Base-by-base conservation (phyloP, 2,797 vertebrate species). In the Myotis daubentonii region DNA sequence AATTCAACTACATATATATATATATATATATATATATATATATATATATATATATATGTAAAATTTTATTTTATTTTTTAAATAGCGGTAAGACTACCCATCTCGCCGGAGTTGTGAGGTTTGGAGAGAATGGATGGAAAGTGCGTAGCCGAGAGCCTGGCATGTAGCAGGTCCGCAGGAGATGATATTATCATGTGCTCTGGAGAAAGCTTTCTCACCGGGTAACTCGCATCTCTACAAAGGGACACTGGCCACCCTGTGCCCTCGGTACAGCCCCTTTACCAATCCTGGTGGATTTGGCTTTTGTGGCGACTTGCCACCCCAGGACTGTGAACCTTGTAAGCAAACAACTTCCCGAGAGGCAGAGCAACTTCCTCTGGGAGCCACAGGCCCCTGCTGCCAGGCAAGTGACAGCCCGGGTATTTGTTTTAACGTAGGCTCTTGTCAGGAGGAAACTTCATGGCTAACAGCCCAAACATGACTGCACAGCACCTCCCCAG, bases 341-440 rank as follows among this genome's bases (percentile, higher is more conserved):
- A 74, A 89, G 86, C 85, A 93, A 89, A 94, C 28, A 93, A 85
- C 71, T 93, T 92, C 71, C 66, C 4, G 1, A 53, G 86, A 95
- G 28, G 38, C 88, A 88, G 33, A 89, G 49, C 65, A 92, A 94
- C 93, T 94, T 95, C 89, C 92, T 93, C 28, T 49, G 62, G 83
- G 91, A 95, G 89, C 53, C 82, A 95, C 94, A 81, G 79, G 89
- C 89, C 49, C 80, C 65, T 62, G 62, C 83, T 92, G 96, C 94
- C 97, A 94, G 95, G 95, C 94, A 95, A 96, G 91, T 96, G 97
- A 96, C 96, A 97, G 95, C 72, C 93, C 0, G 62, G 80, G 80
- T 94, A 96, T 96, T 96, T 97, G 96, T 97, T 97, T 97, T 93
- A 97, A 97, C 95, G 91, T 89, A 95, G 95, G 80, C 89, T 96